These are phyloP conservation scores for Elaeidobius kamerunicus DNA, from an alignment of 2,888 invertebrate species.

Conservation along the genomic window DNA sequence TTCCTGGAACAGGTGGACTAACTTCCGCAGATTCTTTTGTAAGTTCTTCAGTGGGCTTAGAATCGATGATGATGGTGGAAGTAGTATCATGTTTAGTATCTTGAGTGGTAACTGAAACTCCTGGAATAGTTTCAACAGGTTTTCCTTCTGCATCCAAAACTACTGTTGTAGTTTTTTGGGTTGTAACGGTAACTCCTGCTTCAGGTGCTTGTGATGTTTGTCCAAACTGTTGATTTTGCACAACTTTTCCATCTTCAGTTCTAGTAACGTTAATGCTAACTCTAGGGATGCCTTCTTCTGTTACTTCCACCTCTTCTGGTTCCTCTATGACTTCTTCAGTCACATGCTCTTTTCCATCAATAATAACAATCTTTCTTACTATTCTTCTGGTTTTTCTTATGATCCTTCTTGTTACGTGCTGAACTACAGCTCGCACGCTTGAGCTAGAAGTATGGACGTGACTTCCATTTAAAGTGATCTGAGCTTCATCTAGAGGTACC, in stretches of 20 bases:
- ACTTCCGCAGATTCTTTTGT: slow-evolving; percentile 10
- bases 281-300: slow-evolving; percentile 68
- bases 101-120: slow-evolving; percentile 18
- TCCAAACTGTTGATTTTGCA: slow-evolving; percentile 47
- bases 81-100: not conserved
- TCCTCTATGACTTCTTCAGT: slow-evolving; percentile 83
- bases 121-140: slow-evolving; percentile 32
- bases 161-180: slow-evolving; percentile 36
- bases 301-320: slow-evolving; percentile 72
- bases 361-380: slow-evolving; percentile 70
- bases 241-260: slow-evolving; percentile 54
- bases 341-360: slow-evolving; percentile 80
- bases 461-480: slow-evolving; percentile 40
- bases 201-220: slow-evolving; percentile 40
- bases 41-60: slow-evolving; percentile 2
- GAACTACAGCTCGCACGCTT: slow-evolving; percentile 74
- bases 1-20: not conserved
- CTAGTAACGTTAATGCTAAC: slow-evolving; percentile 65
- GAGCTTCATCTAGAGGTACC: slow-evolving; percentile 39
- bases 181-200: slow-evolving; percentile 34
- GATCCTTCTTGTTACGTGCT: slow-evolving; percentile 77
- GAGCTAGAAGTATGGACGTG: slow-evolving; percentile 62
- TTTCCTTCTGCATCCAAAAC: slow-evolving; percentile 38
- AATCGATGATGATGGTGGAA: not conserved
- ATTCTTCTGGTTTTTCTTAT: slow-evolving; percentile 72